A percentile compares a stretch with the other conserved stretches of the same genome.
Evolutionary conservation across 2,888 invertebrate genomes (phyloP).

Genomic region (Pyrrhosoma nymphula): DNA sequence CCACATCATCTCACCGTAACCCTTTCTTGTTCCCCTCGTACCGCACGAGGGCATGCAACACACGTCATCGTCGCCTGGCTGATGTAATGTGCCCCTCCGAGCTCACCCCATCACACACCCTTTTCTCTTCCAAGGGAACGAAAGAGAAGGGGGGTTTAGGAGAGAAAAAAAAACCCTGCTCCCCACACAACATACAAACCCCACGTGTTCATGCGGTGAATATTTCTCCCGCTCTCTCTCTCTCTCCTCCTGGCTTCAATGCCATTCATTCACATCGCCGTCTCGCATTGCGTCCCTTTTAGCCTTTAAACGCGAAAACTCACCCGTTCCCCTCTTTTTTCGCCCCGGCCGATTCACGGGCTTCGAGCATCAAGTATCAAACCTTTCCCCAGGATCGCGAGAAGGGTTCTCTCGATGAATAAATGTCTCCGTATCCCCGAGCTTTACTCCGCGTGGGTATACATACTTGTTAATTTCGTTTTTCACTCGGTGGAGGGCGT

Average conservation of each 20-base stretch:
- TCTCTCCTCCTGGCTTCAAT: background rate
- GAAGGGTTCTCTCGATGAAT: background rate
- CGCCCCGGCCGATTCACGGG: background rate
- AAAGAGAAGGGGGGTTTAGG: too few relatives aligned
- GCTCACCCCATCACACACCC: background rate
- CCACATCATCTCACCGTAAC: background rate
- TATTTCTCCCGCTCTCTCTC: background rate
- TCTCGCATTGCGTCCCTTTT: background rate
- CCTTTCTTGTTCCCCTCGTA: background rate
- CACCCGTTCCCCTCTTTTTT: background rate
- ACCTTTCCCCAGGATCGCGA: background rate
- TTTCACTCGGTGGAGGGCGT: too few relatives aligned
- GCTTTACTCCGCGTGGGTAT: background rate
- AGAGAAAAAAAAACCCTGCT: background rate
- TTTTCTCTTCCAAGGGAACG: too few relatives aligned
- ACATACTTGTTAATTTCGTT: too few relatives aligned
- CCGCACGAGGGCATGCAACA: background rate
- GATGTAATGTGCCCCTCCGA: background rate
- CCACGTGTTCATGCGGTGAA: background rate
- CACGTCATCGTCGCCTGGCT: background rate
- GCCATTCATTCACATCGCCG: background rate
- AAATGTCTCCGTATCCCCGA: background rate
- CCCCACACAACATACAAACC: background rate
- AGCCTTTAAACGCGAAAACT: background rate
- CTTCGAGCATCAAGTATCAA: conserved; percentile 1